Evolutionary conservation across 2,888 invertebrate species (phyloP).

Genomic region (Sialis lutaria): DNA sequence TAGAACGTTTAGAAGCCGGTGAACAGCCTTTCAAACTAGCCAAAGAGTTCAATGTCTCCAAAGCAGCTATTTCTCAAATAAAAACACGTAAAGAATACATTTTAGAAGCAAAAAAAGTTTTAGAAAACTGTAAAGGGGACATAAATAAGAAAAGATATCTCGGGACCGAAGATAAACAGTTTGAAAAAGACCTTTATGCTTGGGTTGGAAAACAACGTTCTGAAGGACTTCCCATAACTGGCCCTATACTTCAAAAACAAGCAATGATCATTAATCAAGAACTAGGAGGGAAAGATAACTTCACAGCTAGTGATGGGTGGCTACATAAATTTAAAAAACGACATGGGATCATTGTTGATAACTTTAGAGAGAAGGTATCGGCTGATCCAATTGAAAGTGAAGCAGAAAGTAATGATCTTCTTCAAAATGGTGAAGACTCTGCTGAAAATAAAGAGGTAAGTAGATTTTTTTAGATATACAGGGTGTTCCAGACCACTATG

Average conservation of each 20-base stretch:
- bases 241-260: constrained; percentile 12
- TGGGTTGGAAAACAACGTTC: constrained; percentile 13
- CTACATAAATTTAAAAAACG: constrained; percentile 11
- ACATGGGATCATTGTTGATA: constrained; percentile 10
- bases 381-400: constrained; percentile 7
- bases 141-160: constrained; percentile 13
- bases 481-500: no score
- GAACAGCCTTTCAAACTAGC: constrained; percentile 7
- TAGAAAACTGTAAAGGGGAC: constrained; percentile 13
- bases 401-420: no score
- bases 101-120: constrained; percentile 12
- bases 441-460: background rate
- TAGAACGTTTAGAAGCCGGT: no score
- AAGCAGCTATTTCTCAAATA: constrained; percentile 13
- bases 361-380: constrained; percentile 10
- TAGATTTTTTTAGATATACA: no score
- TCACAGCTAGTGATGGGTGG: constrained; percentile 12
- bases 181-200: constrained; percentile 15
- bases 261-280: constrained; percentile 8
- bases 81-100: constrained; percentile 12
- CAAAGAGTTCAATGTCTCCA: constrained; percentile 13
- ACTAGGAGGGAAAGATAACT: constrained; percentile 4
- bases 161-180: constrained; percentile 12
- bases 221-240: constrained; percentile 13
- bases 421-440: background rate